Evolutionary conservation across 2,888 invertebrate genomes (phyloP), one percentile per base, ranked within the genome.

Genomic region (Brachyopa scutellaris): DNA sequence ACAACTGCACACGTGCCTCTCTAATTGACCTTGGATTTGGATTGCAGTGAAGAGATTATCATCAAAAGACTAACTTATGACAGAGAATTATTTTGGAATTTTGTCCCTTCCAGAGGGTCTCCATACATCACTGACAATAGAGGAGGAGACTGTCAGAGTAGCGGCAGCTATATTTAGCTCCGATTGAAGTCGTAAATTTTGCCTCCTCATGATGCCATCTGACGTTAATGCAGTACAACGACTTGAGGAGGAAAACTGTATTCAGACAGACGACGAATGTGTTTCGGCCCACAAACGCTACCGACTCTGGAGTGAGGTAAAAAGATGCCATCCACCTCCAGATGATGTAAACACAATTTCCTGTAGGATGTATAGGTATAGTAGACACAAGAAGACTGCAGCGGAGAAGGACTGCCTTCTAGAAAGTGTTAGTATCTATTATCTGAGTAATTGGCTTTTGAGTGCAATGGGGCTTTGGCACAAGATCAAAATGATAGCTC

Each of bases 21-120:
- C 77, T 77, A 82, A 82, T 82, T 82, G 82, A 82, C 82, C 82
- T 82, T 82, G 77, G 64, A 29, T n/a, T n/a, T n/a, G n/a, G n/a
- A n/a, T n/a, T 66, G 80, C 69, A 76, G 53, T 26, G 29, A n/a
- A n/a, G 69, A 59, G 40, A 53, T 53, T 36, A 76, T 76, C 57
- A 51, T 62, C 67, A 76, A 70, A 70, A 51, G 62, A 69, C 61
- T 64, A 15, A 69, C 42, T 74, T 80, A 62, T 74, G 74, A 42
- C 33, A 57, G 61, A 17, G 61, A 17, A 36, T 69, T 51, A 69
- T 57, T 76, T 80, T 42, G 42, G 69, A 66, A 73, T 36, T 62
- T 19, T 36, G 55, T 59, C 36, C 64, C 62, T 59, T 45, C 64
- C 69, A 51, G 76, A 74, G 80, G 80, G 80, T 69, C 69, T 49